Evolutionary conservation across 1,140 invertebrate genomes (phyloP).

Genomic region (Apis laboriosa): DNA sequence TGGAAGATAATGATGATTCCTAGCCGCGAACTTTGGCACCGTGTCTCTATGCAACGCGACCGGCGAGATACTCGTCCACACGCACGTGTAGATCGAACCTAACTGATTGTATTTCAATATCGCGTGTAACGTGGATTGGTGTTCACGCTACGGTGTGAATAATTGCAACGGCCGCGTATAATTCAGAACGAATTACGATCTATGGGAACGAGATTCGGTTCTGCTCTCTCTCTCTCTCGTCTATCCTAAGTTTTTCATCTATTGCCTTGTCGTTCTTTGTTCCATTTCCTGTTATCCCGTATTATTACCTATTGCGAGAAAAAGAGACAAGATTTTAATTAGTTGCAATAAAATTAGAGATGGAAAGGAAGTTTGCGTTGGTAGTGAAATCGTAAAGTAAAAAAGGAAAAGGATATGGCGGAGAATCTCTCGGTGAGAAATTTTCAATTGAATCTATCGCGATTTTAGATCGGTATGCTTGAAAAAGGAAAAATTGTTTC

Average conservation of each 20-base stretch:
- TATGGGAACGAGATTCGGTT: conserved; percentile 7
- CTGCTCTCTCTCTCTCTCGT: neutral
- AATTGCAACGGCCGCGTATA: conserved; percentile 6
- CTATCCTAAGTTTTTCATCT: neutral
- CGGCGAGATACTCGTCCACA: conserved; percentile 23
- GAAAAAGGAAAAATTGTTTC: neutral
- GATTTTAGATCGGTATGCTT: neutral
- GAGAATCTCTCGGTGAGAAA: neutral
- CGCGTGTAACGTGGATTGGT: conserved; percentile 3
- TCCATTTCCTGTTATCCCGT: neutral
- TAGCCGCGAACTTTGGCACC: conserved; percentile 59
- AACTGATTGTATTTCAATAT: conserved; percentile 54
- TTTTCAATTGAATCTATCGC: neutral
- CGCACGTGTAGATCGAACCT: conserved; percentile 37
- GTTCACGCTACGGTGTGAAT: neutral
- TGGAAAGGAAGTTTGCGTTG: neutral
- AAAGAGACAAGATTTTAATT: neutral
- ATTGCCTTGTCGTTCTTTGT: neutral
- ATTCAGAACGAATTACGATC: conserved; percentile 9
- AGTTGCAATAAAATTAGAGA: neutral
- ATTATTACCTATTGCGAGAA: neutral
- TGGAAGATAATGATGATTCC: conserved; percentile 64
- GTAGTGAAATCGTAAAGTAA: no score
- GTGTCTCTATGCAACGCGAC: conserved; percentile 44
- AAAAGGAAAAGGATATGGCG: no score